Percentiles rank a stretch among this genome's conserved stretches.
Evolutionary conservation across 2,888 invertebrate species (phyloP).

Genomic region (Chrysodeixis includens): DNA sequence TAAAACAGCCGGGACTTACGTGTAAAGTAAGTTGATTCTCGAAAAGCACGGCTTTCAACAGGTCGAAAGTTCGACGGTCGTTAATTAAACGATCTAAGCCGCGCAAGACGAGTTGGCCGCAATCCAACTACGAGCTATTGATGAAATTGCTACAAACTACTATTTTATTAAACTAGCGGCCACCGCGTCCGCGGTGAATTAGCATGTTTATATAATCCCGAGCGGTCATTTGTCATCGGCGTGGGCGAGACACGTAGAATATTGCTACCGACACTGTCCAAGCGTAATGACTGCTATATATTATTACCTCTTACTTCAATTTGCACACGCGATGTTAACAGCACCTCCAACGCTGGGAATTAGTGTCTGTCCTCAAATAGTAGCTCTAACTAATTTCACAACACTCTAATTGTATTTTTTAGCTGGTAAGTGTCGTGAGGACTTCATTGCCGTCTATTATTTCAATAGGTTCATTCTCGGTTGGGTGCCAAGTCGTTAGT

Average conservation of each 20-base stretch:
- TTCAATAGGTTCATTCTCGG: slow-evolving; percentile 74
- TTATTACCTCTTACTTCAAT: slow-evolving; percentile 73
- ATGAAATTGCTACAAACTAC: slow-evolving; percentile 84
- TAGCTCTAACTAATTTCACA: slow-evolving; percentile 76
- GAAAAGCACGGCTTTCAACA: slow-evolving; percentile 86
- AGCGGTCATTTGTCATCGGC: slow-evolving; percentile 71
- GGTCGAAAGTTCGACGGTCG: slow-evolving; percentile 88
- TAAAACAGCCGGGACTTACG: slow-evolving; percentile 70
- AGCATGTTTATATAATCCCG: slow-evolving; percentile 73
- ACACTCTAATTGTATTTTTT: slow-evolving; percentile 76
- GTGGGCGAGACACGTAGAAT: slow-evolving; percentile 64
- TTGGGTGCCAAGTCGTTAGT: slow-evolving; percentile 80
- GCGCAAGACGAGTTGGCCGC: slow-evolving; percentile 79
- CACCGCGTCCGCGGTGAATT: slow-evolving; percentile 70
- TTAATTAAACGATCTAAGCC: slow-evolving; percentile 88
- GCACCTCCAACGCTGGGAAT: slow-evolving; percentile 65
- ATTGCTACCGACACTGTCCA: slow-evolving; percentile 58
- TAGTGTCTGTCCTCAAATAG: slow-evolving; percentile 74
- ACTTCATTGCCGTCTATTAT: slow-evolving; percentile 80
- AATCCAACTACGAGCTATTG: slow-evolving; percentile 80
- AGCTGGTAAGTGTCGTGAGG: slow-evolving; percentile 72
- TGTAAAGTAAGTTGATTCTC: slow-evolving; percentile 79
- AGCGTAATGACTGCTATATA: slow-evolving; percentile 49
- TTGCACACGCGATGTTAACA: slow-evolving; percentile 70
- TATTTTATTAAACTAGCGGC: slow-evolving; percentile 70